These are phyloP conservation scores for Thalpophila matura DNA, from an alignment of 2,888 invertebrate genomes.

Conservation along the genomic window DNA sequence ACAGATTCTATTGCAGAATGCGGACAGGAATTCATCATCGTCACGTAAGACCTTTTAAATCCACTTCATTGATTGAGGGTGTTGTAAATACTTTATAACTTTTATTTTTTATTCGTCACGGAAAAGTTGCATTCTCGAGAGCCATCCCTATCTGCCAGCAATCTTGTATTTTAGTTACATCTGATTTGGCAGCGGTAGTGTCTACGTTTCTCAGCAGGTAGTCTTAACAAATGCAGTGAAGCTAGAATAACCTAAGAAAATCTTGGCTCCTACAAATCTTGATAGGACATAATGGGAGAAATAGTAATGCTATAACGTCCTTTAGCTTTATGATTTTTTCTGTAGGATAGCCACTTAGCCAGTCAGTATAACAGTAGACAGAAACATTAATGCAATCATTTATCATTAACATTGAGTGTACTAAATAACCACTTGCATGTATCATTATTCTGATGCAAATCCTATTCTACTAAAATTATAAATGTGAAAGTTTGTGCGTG, in stretches of 20 bases:
- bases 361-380: too few relatives aligned
- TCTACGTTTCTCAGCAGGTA: conserved; percentile 49
- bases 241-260: conserved; percentile 23
- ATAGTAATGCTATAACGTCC: not conserved
- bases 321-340: not conserved
- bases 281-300: conserved; percentile 5
- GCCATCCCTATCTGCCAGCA: conserved; percentile 28
- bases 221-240: conserved; percentile 34
- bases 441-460: too few relatives aligned
- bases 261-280: conserved; percentile 31
- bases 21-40: not conserved
- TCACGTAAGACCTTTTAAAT: conserved; percentile 5
- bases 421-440: too few relatives aligned
- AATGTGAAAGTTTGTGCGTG: too few relatives aligned
- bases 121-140: conserved; percentile 30
- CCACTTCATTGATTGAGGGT: conserved; percentile 27
- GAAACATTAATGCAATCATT: too few relatives aligned
- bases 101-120: conserved; percentile 24
- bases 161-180: conserved; percentile 52
- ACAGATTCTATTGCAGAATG: not conserved
- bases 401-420: too few relatives aligned
- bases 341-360: too few relatives aligned
- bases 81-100: conserved; percentile 35
- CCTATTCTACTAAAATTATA: too few relatives aligned
- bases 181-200: conserved; percentile 56